A percentile compares a stretch with the other conserved stretches of the same genome.
These are phyloP conservation scores for Gambelia wislizenii DNA, from an alignment of 2,797 vertebrate species.

Conservation along the genomic window DNA sequence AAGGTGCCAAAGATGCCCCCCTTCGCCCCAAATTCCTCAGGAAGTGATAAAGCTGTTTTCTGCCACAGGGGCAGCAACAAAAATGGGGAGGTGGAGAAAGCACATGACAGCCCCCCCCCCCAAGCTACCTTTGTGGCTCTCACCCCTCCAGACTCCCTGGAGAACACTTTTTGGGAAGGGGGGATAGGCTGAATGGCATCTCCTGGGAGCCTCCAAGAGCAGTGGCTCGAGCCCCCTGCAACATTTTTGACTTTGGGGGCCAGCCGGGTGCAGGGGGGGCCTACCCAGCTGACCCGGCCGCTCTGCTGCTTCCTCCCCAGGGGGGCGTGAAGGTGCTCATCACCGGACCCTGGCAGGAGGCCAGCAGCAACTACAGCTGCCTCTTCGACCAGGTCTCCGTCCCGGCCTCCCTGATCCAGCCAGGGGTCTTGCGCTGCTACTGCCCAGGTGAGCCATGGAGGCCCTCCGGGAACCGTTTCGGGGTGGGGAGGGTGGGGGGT, in stretches of 20 bases:
- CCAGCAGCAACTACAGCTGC: constrained; percentile 97
- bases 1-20: neutral
- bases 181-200: neutral
- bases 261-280: accelerated
- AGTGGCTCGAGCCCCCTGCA: too few species aligned
- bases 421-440: constrained; percentile 97
- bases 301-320: constrained; percentile 69
- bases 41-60: too few species aligned
- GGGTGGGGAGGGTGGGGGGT: neutral
- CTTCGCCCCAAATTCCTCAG: too few species aligned
- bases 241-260: neutral
- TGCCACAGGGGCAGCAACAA: too few species aligned
- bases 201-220: neutral
- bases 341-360: constrained; percentile 98
- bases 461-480: neutral
- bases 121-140: neutral
- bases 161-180: too few species aligned
- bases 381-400: constrained; percentile 99
- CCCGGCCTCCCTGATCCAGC: constrained; percentile 97
- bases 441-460: constrained; percentile 89
- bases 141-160: too few species aligned
- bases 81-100: too few species aligned
- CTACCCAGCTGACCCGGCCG: neutral
- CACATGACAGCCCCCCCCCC: too few species aligned
- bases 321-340: constrained; percentile 99